Evolutionary conservation across 2,888 invertebrate genomes (phyloP).

Genomic region (Pristionchus japonicus): DNA sequence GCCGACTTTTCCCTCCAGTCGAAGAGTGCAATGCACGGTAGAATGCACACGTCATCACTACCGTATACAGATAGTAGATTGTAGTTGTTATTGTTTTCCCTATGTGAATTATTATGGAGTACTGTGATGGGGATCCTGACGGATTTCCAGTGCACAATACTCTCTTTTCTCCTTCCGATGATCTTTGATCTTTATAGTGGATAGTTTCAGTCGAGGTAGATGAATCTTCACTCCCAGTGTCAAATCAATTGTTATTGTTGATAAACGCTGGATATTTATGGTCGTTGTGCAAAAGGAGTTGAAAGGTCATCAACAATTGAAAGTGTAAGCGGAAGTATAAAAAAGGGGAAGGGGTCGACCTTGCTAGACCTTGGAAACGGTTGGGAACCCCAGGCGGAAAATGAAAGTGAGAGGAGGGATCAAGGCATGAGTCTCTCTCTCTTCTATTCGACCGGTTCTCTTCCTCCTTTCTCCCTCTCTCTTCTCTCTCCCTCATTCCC

Average conservation of each 20-base stretch:
- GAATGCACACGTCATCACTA: neutral
- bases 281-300: neutral
- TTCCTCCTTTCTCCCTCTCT: slow-evolving; percentile 16
- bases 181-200: slow-evolving; percentile 32
- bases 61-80: neutral
- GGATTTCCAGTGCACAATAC: neutral
- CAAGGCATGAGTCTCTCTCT: neutral
- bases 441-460: slow-evolving; percentile 39
- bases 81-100: slow-evolving; percentile 40
- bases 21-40: neutral
- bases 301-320: neutral
- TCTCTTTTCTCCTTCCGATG: neutral
- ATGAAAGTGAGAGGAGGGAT: slow-evolving; percentile 18
- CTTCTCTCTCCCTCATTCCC: slow-evolving; percentile 22
- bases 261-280: slow-evolving; percentile 21
- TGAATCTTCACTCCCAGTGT: neutral
- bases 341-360: neutral
- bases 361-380: neutral
- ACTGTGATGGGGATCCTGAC: neutral
- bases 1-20: neutral
- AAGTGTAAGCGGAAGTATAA: neutral
- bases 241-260: neutral
- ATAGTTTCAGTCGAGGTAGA: slow-evolving; percentile 17
- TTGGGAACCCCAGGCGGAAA: neutral
- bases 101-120: neutral